Evolutionary conservation across 2,888 invertebrate species (phyloP).

Genomic region (Volucella zonaria): DNA sequence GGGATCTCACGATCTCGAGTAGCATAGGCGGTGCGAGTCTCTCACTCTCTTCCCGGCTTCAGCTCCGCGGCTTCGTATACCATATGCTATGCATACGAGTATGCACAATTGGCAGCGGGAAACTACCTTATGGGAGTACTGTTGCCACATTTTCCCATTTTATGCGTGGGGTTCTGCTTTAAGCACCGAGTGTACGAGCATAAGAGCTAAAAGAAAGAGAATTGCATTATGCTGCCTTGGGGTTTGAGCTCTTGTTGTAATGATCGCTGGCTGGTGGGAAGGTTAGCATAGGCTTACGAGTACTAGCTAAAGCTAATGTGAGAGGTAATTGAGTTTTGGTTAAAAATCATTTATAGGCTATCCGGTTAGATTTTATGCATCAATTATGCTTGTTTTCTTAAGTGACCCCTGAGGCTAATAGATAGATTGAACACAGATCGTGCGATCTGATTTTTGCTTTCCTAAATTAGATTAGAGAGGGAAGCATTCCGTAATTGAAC

Average conservation of each 20-base stretch:
- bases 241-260: background rate
- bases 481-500: no score
- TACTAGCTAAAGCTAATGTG: conserved; percentile 12
- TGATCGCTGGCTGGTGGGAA: background rate
- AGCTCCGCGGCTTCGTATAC: background rate
- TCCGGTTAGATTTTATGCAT: conserved; percentile 26
- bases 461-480: background rate
- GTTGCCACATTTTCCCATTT: conserved; percentile 21
- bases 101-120: conserved; percentile 4
- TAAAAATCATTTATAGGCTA: background rate
- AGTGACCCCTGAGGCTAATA: conserved; percentile 20
- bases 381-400: conserved; percentile 37
- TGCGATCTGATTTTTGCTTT: conserved; percentile 31
- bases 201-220: conserved; percentile 1
- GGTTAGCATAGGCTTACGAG: background rate
- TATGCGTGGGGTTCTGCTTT: conserved; percentile 27
- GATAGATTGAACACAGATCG: conserved; percentile 43
- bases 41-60: no score
- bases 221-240: conserved; percentile 45
- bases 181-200: background rate
- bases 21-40: conserved; percentile 12
- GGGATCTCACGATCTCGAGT: conserved; percentile 34
- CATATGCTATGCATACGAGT: background rate
- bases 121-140: background rate
- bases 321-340: conserved; percentile 34